Base-by-base conservation (phyloP, 1,140 invertebrate species). In the Saccostrea cuccullata region DNA sequence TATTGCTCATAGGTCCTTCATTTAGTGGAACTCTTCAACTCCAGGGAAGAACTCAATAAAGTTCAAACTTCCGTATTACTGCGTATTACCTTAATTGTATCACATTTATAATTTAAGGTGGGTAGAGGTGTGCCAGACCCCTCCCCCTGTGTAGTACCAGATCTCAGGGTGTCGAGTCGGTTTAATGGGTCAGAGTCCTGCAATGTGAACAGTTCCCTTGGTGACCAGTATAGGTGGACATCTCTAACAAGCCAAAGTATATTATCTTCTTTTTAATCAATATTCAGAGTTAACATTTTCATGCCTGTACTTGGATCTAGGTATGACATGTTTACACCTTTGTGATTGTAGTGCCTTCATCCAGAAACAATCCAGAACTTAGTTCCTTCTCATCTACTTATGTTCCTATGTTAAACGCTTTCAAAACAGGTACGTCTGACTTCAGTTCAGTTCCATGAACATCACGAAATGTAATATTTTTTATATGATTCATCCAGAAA, bases 351-450 rank as follows among this genome's bases (percentile, higher is more conserved):
- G 70, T 77, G 23, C 70, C 70, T 15, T 77, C 70, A 36, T 36
- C 26, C 23, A 11, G 23, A 15, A 77, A 12, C 13, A 23, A 77
- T 11, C 30, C 55, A 30, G 82, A 56, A 84, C 20, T 84, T 12
- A 87, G 70, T 56, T 82, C 77, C 15, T 58, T 87, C 47, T 87
- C 86, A 26, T 55, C 77, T 6, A 82, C 36, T 12, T 87, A 77
- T 82, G 86, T 87, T 12, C 86, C 86, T 4, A 87, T 87, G 86
- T 77, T 87, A 55, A 77, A 87, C 26, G 77, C 67, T 9, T 87
- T 87, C 55, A 82, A 56, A 56, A 55, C 1, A 11, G 86, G 86
- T 87, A 82, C 20, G 73, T 82, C 5, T 64, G 13, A 13, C 12
- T 6, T 64, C 58, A 64, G 58, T 64, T 64, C 58, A 64, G 17